Conservation (phyloP, 2,888 invertebrate species). For the Sesia apiformis region DNA sequence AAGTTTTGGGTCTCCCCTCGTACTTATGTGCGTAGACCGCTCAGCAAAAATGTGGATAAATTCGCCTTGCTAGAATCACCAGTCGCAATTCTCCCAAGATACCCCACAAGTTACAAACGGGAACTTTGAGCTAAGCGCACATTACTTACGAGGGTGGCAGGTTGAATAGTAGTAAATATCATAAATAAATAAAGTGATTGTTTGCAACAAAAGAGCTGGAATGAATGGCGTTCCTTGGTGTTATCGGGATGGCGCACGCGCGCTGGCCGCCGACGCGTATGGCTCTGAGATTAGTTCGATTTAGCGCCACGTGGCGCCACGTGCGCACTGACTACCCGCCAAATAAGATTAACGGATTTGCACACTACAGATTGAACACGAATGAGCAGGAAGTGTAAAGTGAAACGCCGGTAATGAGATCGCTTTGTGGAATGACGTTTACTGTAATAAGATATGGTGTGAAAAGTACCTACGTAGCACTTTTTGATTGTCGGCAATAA, state of each 20-base stretch:
- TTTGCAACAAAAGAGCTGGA: conserved; percentile 68
- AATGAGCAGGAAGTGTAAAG: conserved; percentile 73
- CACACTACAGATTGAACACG: conserved; percentile 74
- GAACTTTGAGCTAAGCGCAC: conserved; percentile 33
- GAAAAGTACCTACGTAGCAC: no score
- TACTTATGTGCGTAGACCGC: no score
- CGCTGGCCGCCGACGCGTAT: conserved; percentile 58
- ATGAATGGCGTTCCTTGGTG: conserved; percentile 71
- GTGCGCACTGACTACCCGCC: conserved; percentile 11
- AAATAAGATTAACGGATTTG: conserved; percentile 69
- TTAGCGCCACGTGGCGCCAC: conserved; percentile 69
- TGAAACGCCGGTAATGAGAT: conserved; percentile 70
- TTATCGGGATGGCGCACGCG: conserved; percentile 69
- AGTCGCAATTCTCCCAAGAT: no score
- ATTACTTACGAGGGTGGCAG: conserved; percentile 60
- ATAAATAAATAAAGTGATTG: conserved; percentile 73
- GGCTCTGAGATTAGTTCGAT: conserved; percentile 68
- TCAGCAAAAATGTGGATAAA: no score
- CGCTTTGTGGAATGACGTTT: conserved; percentile 49
- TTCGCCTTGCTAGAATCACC: no score
- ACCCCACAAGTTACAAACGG: not conserved
- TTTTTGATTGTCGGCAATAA: no score
- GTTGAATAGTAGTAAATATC: conserved; percentile 66
- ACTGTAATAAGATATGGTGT: conserved; percentile 20
- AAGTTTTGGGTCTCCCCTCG: no score